Conservation (phyloP, 2,888 invertebrate genomes). For the Hetaerina titia region DNA sequence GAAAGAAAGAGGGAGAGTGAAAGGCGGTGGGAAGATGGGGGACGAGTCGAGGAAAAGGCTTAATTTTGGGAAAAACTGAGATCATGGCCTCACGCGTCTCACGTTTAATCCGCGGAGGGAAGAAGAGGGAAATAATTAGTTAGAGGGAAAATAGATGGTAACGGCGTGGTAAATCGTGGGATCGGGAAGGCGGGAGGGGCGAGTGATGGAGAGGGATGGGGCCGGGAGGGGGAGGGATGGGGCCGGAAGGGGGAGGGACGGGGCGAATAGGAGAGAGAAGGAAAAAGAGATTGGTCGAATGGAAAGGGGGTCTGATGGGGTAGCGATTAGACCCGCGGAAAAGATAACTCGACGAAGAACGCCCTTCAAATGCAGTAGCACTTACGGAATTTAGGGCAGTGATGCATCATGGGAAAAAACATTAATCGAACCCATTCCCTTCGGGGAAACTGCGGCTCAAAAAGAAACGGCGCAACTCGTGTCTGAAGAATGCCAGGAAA, state of each 20-base stretch:
- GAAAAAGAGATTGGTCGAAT: neutral
- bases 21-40: neutral
- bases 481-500: too few species aligned
- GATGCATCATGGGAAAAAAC: too few species aligned
- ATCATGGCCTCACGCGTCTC: neutral
- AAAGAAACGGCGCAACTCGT: too few species aligned
- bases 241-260: neutral
- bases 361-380: neutral
- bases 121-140: neutral
- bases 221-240: too few species aligned
- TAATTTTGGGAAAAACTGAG: conserved; percentile 14
- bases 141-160: neutral
- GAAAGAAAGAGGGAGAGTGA: neutral
- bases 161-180: neutral
- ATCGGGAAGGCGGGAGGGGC: neutral
- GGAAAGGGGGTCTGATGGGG: neutral
- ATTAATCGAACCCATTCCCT: too few species aligned
- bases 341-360: neutral
- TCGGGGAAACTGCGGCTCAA: too few species aligned
- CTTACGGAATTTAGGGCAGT: too few species aligned
- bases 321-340: neutral
- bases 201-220: neutral
- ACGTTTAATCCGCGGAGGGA: neutral
- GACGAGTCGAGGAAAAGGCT: neutral
- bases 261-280: neutral